Base-by-base conservation (phyloP, 1,140 invertebrate genomes). In the Coboldia fuscipes region DNA sequence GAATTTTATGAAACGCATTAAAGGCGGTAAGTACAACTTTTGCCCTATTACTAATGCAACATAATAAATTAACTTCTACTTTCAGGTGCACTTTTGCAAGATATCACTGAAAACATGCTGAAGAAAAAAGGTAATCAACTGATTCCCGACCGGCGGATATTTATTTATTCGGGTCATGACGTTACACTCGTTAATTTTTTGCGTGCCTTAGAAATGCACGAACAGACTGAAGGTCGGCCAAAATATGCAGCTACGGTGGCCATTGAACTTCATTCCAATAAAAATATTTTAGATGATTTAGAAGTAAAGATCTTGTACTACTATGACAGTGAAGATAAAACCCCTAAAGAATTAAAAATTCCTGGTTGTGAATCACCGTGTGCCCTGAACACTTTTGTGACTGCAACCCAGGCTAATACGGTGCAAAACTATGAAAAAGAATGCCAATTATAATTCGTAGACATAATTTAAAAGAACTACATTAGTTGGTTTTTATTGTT, bases 131-230 rank as follows among this genome's bases (percentile, higher is more conserved):
- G 45, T 15, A 47, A 44, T 7, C 45, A 46, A 30, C 39, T 58
- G 3, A 46, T 35, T 33, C 50, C 48, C 6, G 42, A 53, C 31
- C 56, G 57, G 17, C 62, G 63, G 42, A 54, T 71, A 34, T 62
- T 65, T 42, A 46, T 74, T 8, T 81, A 78, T 51, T 66, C 75
- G 0, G 75, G 60, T 0, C 78, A 83, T 45, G 78, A 83, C 47
- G 56, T 77, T 2, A 78, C 70, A 0, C 45, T 81, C n/a, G 72
- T 81, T 0, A 70, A 66, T 42, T 42, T 74, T 5, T 61, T 77
- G 54, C 61, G 73, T 37, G 61, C 73, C 0, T 58, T 82, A 41
- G 72, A 72, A 6, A 70, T 72, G 37, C 48, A 58, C 0, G 62
- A 70, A 37, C 52, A 66, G 39, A 52, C 60, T 12, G 36, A 48